phyloP scores from a whole-genome alignment of 2,888 invertebrate genomes.

The Tenthredo livida region DNA sequence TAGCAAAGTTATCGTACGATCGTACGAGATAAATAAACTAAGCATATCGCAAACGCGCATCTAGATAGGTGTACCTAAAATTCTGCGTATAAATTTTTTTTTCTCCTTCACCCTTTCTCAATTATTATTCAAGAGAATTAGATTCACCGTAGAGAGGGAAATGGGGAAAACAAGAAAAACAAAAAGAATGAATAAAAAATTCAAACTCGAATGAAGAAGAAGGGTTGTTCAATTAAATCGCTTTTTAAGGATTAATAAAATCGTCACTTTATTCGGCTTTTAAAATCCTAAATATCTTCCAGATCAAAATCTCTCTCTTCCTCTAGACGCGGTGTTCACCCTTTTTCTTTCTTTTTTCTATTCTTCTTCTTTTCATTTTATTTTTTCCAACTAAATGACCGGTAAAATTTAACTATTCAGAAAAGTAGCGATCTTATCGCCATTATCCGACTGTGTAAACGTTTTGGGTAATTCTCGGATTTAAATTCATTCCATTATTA shows the following conservation, averaged over 20 bases:
- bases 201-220: not conserved
- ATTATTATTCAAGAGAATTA: not conserved
- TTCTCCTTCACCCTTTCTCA: not conserved
- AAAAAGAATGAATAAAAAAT: not conserved
- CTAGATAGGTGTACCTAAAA: not conserved
- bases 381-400: not conserved
- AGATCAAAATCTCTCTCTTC: constrained; percentile 2
- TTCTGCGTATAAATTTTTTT: not conserved
- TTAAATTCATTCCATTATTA: constrained; percentile 2
- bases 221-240: not conserved
- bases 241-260: constrained; percentile 31
- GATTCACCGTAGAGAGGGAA: not conserved
- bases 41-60: not conserved
- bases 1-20: not conserved
- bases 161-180: not conserved
- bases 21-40: not conserved
- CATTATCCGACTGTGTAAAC: not conserved
- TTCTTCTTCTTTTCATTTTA: too few relatives aligned
- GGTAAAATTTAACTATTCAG: constrained; percentile 48
- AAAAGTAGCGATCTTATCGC: not conserved
- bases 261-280: not conserved
- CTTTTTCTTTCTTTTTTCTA: not conserved
- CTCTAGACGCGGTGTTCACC: not conserved
- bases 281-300: constrained; percentile 33
- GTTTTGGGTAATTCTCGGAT: constrained; percentile 18